A percentile compares a stretch with the other conserved stretches of the same genome.
Conservation (phyloP, 2,113 vertebrate species). For the Nibea albiflora region DNA sequence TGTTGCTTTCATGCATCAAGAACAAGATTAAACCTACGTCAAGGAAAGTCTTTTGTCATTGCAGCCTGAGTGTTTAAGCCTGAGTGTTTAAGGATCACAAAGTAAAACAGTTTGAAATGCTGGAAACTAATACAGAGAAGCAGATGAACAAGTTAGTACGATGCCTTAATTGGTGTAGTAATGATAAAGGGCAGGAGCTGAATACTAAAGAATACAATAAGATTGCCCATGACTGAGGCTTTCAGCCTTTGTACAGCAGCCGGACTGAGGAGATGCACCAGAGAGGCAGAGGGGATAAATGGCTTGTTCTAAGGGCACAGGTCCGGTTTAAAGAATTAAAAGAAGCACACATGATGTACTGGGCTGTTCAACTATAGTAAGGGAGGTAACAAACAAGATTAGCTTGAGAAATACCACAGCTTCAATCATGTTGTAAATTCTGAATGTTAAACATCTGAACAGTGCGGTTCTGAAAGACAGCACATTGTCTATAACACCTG, state of each 20-base stretch:
- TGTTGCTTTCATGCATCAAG: no score
- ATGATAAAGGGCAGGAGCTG: constrained; percentile 27
- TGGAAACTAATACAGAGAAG: background rate
- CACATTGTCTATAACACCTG: background rate
- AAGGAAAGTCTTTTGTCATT: background rate
- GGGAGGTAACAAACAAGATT: background rate
- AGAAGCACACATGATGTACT: background rate
- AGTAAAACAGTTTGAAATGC: constrained; percentile 3
- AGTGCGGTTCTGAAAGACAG: no score
- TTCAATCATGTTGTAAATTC: background rate
- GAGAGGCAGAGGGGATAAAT: constrained; percentile 15
- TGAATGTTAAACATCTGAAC: background rate
- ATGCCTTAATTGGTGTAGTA: constrained; percentile 1
- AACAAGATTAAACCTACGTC: background rate
- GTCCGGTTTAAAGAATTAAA: constrained; percentile 18
- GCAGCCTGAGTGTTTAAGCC: background rate
- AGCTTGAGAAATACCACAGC: background rate
- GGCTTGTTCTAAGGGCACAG: constrained; percentile 9
- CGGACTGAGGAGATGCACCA: constrained; percentile 5
- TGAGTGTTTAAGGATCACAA: background rate
- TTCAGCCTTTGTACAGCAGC: constrained; percentile 5
- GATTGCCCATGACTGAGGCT: constrained; percentile 18
- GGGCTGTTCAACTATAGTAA: background rate
- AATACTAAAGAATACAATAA: constrained; percentile 5
- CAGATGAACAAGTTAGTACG: constrained; percentile 8